Base-by-base conservation (phyloP, 2,113 vertebrate genomes). In the Mirza zaza region DNA sequence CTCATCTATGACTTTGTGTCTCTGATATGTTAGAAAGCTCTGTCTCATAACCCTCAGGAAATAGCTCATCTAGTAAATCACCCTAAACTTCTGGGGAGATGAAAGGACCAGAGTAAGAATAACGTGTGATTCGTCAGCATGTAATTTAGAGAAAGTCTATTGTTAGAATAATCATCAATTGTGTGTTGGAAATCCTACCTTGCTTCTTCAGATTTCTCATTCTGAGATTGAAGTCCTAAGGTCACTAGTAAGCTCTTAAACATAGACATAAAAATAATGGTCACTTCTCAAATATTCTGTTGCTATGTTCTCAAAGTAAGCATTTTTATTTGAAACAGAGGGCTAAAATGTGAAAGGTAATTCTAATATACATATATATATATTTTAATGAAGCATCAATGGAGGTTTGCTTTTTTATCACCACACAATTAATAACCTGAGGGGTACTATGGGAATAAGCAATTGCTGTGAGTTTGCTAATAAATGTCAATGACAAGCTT, bases 61-160 rank as follows among this genome's bases (percentile, higher is more conserved):
- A 82, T 65, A 18, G 61, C 70, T 95, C 84, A 90, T 95, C 65
- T 71, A 70, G 21, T 73, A 94, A 91, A 90, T 87, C 57, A 83
- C 48, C 68, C 59, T 91, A 23, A 80, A 15, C 85, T 86, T 91
- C 68, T 95, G 39, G 36, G 6, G 7, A 65, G 39, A 87, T 36
- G 13, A 93, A 93, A 89, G 20, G 25, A 63, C 42, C 14, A 75
- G 67, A 45, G 27, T 13, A 79, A 27, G 29, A 71, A 84, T 57
- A 13, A 67, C n/a, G 4, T 87, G 36, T 85, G 93, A 90, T 84
- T 96, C 86, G 89, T 65, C 25, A 29, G 45, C 48, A 61, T 82
- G 32, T 36, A 80, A 91, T 83, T 71, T 71, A 73, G 34, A 95
- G 39, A 96, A 89, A 42, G 68, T 32, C 52, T 77, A 48, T 68